Percentiles rank a stretch among this genome's conserved stretches.
phyloP scores from a whole-genome alignment of 2,888 invertebrate species.

The Hetaerina titia region DNA sequence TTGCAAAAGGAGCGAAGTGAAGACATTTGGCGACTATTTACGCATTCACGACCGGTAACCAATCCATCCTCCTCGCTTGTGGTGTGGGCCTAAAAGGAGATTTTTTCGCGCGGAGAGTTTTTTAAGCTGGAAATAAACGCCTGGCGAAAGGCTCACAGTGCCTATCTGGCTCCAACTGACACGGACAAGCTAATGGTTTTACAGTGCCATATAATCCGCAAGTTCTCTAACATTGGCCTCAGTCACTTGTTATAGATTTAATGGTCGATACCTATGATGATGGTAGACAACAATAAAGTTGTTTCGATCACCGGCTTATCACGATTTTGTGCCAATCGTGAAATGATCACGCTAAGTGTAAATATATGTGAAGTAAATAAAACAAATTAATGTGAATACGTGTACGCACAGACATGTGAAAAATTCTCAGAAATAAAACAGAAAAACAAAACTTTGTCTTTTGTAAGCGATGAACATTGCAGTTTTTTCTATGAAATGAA shows the following conservation, averaged over 20 bases:
- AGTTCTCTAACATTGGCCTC: neutral
- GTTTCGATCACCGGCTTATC: neutral
- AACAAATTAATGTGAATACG: no score
- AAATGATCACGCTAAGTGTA: neutral
- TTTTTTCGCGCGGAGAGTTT: neutral
- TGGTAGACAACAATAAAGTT: neutral
- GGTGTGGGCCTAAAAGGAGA: no score
- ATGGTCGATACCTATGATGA: neutral
- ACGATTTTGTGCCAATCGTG: neutral
- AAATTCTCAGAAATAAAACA: no score
- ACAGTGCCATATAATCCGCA: neutral
- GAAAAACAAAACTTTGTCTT: no score
- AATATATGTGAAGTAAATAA: neutral
- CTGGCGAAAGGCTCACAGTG: neutral
- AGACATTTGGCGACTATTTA: neutral
- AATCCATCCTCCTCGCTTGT: neutral
- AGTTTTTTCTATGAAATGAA: no score
- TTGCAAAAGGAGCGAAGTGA: neutral
- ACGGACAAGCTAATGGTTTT: constrained; percentile 6
- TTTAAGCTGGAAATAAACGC: neutral
- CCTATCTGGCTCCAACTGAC: neutral
- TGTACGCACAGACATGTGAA: no score
- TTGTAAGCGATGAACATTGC: no score
- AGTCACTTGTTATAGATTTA: neutral
- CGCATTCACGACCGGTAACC: neutral